phyloP scores from a whole-genome alignment of 2,113 vertebrate genomes.

The Phalacrocorax pelagicus region DNA sequence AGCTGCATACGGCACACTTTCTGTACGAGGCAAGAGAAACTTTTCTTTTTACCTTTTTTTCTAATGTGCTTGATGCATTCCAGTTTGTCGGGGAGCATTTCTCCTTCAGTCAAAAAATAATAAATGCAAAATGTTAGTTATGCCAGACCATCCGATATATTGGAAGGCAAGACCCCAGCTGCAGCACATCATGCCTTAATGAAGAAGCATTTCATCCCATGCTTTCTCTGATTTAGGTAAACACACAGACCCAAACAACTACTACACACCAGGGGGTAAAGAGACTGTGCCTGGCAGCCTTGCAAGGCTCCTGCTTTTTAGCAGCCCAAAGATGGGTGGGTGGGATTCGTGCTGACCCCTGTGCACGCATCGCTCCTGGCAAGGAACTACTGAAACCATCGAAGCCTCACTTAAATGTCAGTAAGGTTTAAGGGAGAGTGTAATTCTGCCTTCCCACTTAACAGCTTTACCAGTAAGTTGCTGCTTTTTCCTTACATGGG shows the following conservation, averaged over 20 bases:
- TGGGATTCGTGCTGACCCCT: neutral
- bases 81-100: neutral
- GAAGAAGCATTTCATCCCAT: neutral
- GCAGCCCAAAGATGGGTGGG: neutral
- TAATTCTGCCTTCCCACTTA: neutral
- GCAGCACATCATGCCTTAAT: neutral
- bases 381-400: neutral
- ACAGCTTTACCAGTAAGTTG: conserved; percentile 26
- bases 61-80: neutral
- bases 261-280: neutral
- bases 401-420: neutral
- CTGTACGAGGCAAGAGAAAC: neutral
- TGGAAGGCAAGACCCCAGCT: neutral
- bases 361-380: rapidly evolving
- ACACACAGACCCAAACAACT: neutral
- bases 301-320: neutral
- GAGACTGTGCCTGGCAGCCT: neutral
- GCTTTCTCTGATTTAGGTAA: neutral
- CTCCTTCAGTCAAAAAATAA: neutral
- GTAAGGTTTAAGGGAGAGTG: neutral
- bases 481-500: conserved; percentile 51
- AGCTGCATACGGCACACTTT: rapidly evolving
- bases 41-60: neutral
- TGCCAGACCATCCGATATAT: neutral
- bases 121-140: neutral